Percentiles rank a stretch among this genome's conserved stretches.
Evolutionary conservation across 2,797 vertebrate species (phyloP).

Genomic region (Anniella stebbinsi): DNA sequence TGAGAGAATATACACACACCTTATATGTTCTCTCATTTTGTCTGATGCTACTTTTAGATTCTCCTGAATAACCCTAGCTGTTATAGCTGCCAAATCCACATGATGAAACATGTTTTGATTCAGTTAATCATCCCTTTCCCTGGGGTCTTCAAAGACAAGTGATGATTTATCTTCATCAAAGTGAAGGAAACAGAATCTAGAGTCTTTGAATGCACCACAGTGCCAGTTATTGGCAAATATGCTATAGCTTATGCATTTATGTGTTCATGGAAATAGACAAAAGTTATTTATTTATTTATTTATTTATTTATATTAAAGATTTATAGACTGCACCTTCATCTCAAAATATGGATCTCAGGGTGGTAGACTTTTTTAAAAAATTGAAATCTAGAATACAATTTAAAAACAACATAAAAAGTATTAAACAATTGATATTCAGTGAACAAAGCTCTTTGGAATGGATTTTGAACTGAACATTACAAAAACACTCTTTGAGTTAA

Average conservation of each 20-base stretch:
- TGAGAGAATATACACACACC: too few relatives aligned
- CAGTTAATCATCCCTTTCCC: constrained; percentile 16
- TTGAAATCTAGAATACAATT: neutral
- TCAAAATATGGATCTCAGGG: neutral
- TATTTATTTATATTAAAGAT: neutral
- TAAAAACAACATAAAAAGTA: neutral
- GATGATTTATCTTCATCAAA: constrained; percentile 16
- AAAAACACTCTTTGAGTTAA: neutral
- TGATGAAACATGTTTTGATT: constrained; percentile 42
- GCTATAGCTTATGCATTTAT: neutral
- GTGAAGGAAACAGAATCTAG: constrained; percentile 4
- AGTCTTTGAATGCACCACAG: neutral
- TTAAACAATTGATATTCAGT: neutral
- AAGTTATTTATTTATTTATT: neutral
- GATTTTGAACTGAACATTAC: neutral
- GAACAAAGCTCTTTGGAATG: neutral
- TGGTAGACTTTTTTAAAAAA: neutral
- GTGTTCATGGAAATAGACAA: neutral
- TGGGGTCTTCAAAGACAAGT: constrained; percentile 9
- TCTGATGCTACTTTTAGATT: constrained; percentile 36
- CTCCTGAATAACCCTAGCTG: constrained; percentile 37
- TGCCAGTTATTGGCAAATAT: constrained; percentile 15
- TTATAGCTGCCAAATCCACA: constrained; percentile 47
- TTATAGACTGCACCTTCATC: neutral
- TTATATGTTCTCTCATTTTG: neutral